Evolutionary conservation across 1,140 invertebrate species (phyloP), one percentile per base, ranked within the genome.

Genomic region (Mya arenaria): DNA sequence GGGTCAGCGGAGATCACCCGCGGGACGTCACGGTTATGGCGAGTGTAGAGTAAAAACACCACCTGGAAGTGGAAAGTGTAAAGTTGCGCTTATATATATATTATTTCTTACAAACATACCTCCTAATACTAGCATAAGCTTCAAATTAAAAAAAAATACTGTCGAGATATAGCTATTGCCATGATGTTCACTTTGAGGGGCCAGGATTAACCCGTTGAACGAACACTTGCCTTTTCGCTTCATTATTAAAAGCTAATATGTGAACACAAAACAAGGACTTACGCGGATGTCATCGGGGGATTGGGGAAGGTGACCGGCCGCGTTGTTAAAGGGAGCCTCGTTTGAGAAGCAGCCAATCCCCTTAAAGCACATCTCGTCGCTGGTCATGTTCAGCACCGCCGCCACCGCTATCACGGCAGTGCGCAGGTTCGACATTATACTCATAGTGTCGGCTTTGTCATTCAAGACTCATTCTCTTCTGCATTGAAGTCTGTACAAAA

Each of bases 341-440:
- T 97, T 96, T 84, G 97, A 96, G 92, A 98, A 98, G 88, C 98
- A 99, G 8, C 97, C 97, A 28, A 98, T 94, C 66, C 97, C 96
- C 0, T 95, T 95, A 89, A 98, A 99, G 89, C 98, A 99, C 0
- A 97, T 96, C 23, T 71, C 34, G 19, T 80, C 28, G 56, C 25
- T 62, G 52, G 62, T 39, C 13, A 74, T 58, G 36, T 56, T 74
- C 37, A 74, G 37, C 5, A 58, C 52, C 2, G 72, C 72, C 3
- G 72, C 72, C 0, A 74, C 72, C 4, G 72, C 72, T 23, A 74
- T 62, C n/a, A 74, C 72, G 6, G 72, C 58, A 37, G 56, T 74
- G 32, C 58, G 56, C 37, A 74, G 39, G 6, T 32, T 74, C n/a
- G 52, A 34, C 72, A 74, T 73, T 4, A 13, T 34, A 1, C 19